phyloP scores from a whole-genome alignment of 2,888 invertebrate species.

The Charanyca ferruginea region DNA sequence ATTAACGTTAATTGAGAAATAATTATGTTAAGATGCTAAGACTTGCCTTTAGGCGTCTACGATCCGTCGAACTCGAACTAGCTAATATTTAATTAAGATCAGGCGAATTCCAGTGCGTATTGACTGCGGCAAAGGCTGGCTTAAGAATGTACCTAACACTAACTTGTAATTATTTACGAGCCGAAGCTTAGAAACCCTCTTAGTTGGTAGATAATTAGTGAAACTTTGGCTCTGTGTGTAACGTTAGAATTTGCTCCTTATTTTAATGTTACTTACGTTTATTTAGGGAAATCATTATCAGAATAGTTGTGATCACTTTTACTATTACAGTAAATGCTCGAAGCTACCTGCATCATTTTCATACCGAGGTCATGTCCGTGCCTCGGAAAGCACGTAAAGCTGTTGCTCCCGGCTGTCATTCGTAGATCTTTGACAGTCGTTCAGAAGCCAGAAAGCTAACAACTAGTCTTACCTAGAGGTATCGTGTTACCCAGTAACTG shows the following conservation, averaged over 20 bases:
- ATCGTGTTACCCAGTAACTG: too few species aligned
- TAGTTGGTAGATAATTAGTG: conserved; percentile 44
- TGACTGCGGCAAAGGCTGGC: conserved; percentile 28
- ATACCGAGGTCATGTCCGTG: too few species aligned
- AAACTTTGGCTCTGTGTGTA: conserved; percentile 32
- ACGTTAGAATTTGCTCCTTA: conserved; percentile 18
- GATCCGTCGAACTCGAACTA: conserved; percentile 25
- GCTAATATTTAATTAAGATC: conserved; percentile 54
- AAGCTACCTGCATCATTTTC: too few species aligned
- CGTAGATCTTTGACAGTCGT: too few species aligned
- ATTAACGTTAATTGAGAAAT: conserved; percentile 20
- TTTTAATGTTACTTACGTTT: conserved; percentile 21
- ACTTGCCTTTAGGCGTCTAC: conserved; percentile 15
- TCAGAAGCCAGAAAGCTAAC: too few species aligned
- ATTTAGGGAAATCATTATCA: not conserved
- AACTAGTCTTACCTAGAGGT: too few species aligned
- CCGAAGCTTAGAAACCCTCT: conserved; percentile 46
- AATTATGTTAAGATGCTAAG: conserved; percentile 7
- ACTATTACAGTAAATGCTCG: too few species aligned
- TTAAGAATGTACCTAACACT: conserved; percentile 53
- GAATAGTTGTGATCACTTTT: not conserved
- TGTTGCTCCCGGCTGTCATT: too few species aligned
- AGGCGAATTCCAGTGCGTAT: conserved; percentile 47
- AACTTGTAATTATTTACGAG: conserved; percentile 54
- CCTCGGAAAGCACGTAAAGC: too few species aligned